Evolutionary conservation across 2,888 invertebrate species (phyloP), one percentile per base, ranked within the genome.

Genomic region (Phorcus lineatus): DNA sequence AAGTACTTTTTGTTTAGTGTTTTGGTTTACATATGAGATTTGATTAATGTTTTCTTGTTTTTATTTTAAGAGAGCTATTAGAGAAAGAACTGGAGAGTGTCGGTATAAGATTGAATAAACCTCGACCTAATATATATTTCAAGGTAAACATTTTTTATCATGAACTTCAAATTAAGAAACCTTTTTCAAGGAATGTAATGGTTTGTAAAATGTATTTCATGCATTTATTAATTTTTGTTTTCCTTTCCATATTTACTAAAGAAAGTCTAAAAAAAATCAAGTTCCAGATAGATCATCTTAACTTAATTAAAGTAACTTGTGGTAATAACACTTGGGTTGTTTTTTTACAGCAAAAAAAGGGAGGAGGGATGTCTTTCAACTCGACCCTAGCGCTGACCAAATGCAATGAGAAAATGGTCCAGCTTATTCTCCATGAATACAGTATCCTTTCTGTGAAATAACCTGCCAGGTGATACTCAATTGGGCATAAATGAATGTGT

Each of bases 371-470:
- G 24, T 97, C 98, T 3, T 99, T 99, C 93, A 99, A 98, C 93
- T 96, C 99, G 0, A 99, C 98, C 0, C 97, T 98, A 91, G 95
- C 97, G 31, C 94, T 99, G 79, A 97, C 98, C 0, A 97, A 96
- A 93, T 95, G 97, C 82, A 98, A 97, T 92, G 99, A 99, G 93
- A 99, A 99, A 94, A 94, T 99, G 95, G 98, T 99, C 83, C 98
- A 99, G 94, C 95, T 98, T 95, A 98, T 99, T 89, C 94, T 99
- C 31, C 99, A 99, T 92, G 99, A 99, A 93, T 99, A 99, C 93
- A 99, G 99, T 95, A 97, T 98, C 93, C 92, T 93, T 92, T 84
- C 16, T 47, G 47, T 47, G 36, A 11, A 4, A 36, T 7, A 6
- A 36, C 36, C 36, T 36, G 36, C 36, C 36, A 6, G 3, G 36